A percentile compares a stretch with the other conserved stretches of the same genome.
Conservation (phyloP, 2,888 invertebrate species). For the Amphiduros pacificus region DNA sequence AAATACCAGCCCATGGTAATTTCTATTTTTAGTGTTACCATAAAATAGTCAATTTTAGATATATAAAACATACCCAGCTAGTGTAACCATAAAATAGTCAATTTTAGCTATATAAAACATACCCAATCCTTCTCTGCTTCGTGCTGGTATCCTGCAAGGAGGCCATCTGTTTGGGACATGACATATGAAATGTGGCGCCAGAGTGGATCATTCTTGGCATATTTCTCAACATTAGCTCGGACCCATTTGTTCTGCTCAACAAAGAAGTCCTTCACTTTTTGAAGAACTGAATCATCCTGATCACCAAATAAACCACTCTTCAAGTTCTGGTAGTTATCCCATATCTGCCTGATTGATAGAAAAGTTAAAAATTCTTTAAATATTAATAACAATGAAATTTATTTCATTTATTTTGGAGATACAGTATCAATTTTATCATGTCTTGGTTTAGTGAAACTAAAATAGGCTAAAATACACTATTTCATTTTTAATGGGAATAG, state of each 20-base stretch:
- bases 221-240: constrained; percentile 34
- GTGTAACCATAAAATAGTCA: too few species aligned
- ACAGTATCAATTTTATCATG: not conserved
- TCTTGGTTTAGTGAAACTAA: not conserved
- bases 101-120: too few species aligned
- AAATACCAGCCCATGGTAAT: too few species aligned
- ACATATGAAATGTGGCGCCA: constrained; percentile 50
- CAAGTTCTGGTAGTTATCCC: constrained; percentile 45
- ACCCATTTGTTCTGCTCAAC: constrained; percentile 43
- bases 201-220: constrained; percentile 35
- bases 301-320: constrained; percentile 30
- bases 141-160: constrained; percentile 43
- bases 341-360: constrained; percentile 42
- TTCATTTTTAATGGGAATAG: not conserved
- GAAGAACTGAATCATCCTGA: constrained; percentile 13
- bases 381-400: not conserved
- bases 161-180: constrained; percentile 49
- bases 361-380: not conserved
- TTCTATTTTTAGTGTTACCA: too few species aligned
- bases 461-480: not conserved
- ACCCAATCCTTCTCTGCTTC: constrained; percentile 18
- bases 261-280: constrained; percentile 37
- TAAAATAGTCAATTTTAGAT: too few species aligned
- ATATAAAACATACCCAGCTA: too few species aligned
- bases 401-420: not conserved